Evolutionary conservation across 2,888 invertebrate genomes (phyloP).

Genomic region (Aproaerema taeniolella): DNA sequence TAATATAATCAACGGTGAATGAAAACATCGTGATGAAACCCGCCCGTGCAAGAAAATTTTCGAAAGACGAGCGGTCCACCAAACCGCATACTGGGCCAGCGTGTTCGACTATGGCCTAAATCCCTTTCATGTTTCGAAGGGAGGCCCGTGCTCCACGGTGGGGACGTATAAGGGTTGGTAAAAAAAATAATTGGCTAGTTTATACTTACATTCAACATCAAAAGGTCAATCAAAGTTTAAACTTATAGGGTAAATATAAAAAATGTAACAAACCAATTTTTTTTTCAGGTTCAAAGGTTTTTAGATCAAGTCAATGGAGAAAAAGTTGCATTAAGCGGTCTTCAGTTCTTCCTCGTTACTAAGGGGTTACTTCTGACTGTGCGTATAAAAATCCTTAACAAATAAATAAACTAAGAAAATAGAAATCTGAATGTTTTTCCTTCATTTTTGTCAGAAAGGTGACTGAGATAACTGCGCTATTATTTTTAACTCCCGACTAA

Average conservation of each 20-base stretch:
- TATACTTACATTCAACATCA: too few relatives aligned
- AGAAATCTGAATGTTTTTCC: neutral
- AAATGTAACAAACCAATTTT: neutral
- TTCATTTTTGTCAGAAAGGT: neutral
- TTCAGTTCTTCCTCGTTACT: slow-evolving; percentile 78
- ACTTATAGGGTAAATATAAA: neutral
- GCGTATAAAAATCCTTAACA: slow-evolving; percentile 26
- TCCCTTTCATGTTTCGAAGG: neutral
- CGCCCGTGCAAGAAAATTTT: too few relatives aligned
- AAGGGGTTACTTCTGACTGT: slow-evolving; percentile 76
- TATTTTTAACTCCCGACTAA: too few relatives aligned
- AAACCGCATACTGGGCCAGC: neutral
- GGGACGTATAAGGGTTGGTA: too few relatives aligned
- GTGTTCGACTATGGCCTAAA: neutral
- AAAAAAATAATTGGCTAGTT: too few relatives aligned
- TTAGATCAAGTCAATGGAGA: slow-evolving; percentile 80
- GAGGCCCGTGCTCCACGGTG: neutral
- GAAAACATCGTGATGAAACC: too few relatives aligned
- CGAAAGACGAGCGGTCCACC: too few relatives aligned
- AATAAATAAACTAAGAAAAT: neutral
- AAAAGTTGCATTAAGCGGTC: slow-evolving; percentile 72
- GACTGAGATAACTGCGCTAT: neutral
- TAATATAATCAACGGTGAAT: too few relatives aligned
- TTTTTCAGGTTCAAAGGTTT: slow-evolving; percentile 78
- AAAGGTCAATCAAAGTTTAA: neutral